A percentile compares a stretch with the other conserved stretches of the same genome.
phyloP scores from a whole-genome alignment of 2,888 invertebrate species.

The Ophion costatus region DNA sequence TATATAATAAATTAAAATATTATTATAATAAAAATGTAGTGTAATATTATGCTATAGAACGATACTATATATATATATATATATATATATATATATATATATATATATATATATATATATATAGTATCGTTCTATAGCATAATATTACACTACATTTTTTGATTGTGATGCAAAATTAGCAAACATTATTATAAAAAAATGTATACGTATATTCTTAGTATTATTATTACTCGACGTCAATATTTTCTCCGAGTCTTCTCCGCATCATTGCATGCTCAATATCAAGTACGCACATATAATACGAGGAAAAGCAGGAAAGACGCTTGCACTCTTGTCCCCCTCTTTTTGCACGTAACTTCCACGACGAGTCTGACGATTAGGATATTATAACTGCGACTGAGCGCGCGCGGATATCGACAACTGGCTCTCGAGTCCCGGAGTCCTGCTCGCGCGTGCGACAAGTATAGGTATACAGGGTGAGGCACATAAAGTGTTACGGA shows the following conservation, averaged over 20 bases:
- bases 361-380: conserved; percentile 35
- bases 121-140: too few species aligned
- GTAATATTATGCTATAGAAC: too few species aligned
- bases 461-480: background rate
- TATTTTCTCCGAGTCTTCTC: background rate
- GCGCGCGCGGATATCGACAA: too few species aligned
- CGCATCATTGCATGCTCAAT: background rate
- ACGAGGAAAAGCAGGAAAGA: background rate
- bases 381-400: background rate
- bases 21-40: too few species aligned
- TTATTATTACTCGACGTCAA: background rate
- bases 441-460: conserved; percentile 1
- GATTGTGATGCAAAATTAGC: background rate
- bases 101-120: too few species aligned
- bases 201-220: background rate
- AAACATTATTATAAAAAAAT: background rate
- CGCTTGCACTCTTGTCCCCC: background rate
- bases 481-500: too few species aligned
- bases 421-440: background rate
- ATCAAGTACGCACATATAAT: background rate
- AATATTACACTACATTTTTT: background rate
- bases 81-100: too few species aligned
- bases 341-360: background rate
- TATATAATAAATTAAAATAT: too few species aligned
- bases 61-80: too few species aligned